Evolutionary conservation across 1,140 invertebrate species (phyloP).

Genomic region (Hylaeus volcanicus): DNA sequence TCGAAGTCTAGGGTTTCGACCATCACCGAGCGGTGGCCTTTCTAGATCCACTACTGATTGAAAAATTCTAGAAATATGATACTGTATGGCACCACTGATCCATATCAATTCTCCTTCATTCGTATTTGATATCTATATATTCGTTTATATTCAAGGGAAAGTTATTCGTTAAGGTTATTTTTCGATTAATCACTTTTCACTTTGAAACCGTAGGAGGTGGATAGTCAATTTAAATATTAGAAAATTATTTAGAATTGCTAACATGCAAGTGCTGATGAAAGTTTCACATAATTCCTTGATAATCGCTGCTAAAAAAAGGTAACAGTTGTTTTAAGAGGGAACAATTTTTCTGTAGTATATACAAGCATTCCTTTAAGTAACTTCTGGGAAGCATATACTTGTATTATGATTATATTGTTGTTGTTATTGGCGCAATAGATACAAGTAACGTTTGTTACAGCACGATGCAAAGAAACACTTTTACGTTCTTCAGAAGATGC

Average conservation of each 20-base stretch:
- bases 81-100: not conserved
- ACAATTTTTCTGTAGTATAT: slow-evolving; percentile 13
- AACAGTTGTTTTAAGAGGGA: slow-evolving; percentile 1
- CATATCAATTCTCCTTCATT: not conserved
- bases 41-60: not conserved
- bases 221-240: slow-evolving; percentile 31
- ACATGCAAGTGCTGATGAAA: slow-evolving; percentile 61
- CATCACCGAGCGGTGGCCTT: too few species aligned
- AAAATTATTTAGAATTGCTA: slow-evolving; percentile 26
- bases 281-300: slow-evolving; percentile 52
- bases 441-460: slow-evolving; percentile 47
- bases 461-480: slow-evolving; percentile 43
- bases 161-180: slow-evolving; percentile 8
- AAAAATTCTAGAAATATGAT: not conserved
- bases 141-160: not conserved
- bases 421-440: not conserved
- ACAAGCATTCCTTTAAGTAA: slow-evolving; percentile 11
- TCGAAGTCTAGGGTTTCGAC: too few species aligned
- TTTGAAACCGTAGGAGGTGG: not conserved
- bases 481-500: slow-evolving; percentile 56
- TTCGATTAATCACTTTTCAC: not conserved
- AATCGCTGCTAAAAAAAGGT: slow-evolving; percentile 67
- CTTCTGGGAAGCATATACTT: not conserved
- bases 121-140: not conserved
- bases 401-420: not conserved